Evolutionary conservation across 1,140 invertebrate genomes (phyloP), one percentile per base, ranked within the genome.

Genomic region (Leucophenga varia): DNA sequence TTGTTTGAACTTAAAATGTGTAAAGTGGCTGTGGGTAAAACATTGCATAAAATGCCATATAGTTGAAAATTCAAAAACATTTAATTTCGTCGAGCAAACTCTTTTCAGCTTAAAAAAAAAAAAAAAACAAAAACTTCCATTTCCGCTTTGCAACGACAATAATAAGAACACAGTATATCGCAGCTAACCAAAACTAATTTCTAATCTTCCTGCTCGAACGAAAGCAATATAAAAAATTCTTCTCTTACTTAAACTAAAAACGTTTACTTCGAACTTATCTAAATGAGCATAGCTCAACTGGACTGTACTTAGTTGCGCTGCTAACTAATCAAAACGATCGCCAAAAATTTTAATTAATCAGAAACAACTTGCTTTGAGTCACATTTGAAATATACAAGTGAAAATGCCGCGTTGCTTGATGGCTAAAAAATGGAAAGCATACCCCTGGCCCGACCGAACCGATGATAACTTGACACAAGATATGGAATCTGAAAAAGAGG

Each of bases 371-470:
- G n/a, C n/a, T n/a, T n/a, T n/a, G n/a, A n/a, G n/a, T n/a, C n/a
- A n/a, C n/a, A n/a, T n/a, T n/a, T n/a, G n/a, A n/a, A n/a, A n/a
- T 30, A 30, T 8, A 30, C n/a, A 8, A 28, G 13, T 30, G 16
- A 55, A 30, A n/a, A 90, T 90, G 88, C 88, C 88, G 77, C 87
- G 88, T 72, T 90, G 87, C 80, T 82, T 90, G 65, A 91, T 92
- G 88, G 89, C 89, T 60, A 91, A 91, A 78, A 91, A 92, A 80
- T 91, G 89, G 88, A 91, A 91, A 82, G 86, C 83, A 59, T 88
- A 88, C 78, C 85, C 87, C 56, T 87, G 87, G 85, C 82, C 84
- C 64, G 84, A 86, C 72, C 81, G 86, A 57, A 78, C 79, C 50
- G 84, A 85, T 53, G 79, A 82, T 43, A 61, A 42, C 43, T 14